Evolutionary conservation across 1,140 invertebrate genomes (phyloP), one percentile per base, ranked within the genome.

Genomic region (Mamestra configurata): DNA sequence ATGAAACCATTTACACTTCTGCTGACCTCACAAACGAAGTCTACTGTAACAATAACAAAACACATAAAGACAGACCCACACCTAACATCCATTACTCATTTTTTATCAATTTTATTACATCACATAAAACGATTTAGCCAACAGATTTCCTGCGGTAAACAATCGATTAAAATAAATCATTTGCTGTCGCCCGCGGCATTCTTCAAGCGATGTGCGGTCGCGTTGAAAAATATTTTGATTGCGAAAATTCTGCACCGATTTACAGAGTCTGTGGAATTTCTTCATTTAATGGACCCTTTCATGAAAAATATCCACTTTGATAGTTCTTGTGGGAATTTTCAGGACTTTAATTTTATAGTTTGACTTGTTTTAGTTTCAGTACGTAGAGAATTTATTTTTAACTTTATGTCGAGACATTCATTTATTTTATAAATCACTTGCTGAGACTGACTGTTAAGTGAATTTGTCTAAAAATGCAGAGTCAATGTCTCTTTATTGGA

Each of bases 111-210:
- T 79, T 79, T 79, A 82, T 79, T 73, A 76, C 49, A 64, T 59
- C 72, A 27, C 53, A 82, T 82, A 82, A 82, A 82, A 80, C 66
- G 78, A 77, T 79, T 82, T 77, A 70, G 70, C 73, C 53, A 70
- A 73, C 81, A 82, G 78, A 82, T 82, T 82, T 75, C 59, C 13
- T 76, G 27, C 27, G 31, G 51, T 70, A 82, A 82, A 79, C 81
- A 82, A 79, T 82, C 78, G 80, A 73, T 82, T 82, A 79, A 46
- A 57, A 75, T 82, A 82, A 79, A 82, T 82, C 80, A 82, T 76
- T 68, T 8, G 11, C 35, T 10, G 68, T 53, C 68, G 31, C 64
- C 24, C 24, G 68, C 40, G 66, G 66, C 20, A 71, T 71, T 35
- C 24, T 53, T 35, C 24, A 24, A 35, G 15, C 43, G 46, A 53